Evolutionary conservation across 1,140 invertebrate species (phyloP), one percentile per base, ranked within the genome.

Genomic region (Panonychus citri): DNA sequence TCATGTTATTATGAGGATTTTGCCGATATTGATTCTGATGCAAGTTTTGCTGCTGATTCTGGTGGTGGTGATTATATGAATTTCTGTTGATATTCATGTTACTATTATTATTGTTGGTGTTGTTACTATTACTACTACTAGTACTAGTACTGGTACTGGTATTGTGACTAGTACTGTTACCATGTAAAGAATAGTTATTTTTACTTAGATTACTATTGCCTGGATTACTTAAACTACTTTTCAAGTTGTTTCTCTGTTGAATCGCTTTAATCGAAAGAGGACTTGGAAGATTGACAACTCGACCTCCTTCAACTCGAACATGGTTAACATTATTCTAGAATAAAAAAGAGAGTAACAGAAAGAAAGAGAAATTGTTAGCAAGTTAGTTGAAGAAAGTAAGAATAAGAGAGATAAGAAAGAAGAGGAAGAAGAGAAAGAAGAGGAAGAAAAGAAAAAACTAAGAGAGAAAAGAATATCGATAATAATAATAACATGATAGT

Each of bases 241-340:
- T 34, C 5, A 5, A 34, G 10, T 19, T 46, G 19, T 46, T 46
- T 27, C 28, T 25, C 26, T 25, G 24, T 51, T 51, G 49, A 27
- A 51, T 51, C 19, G 49, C 49, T 51, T 24, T 17, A 27, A 51
- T 51, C 24, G 49, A 51, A 8, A 51, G 25, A 28, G 49, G 24
- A n/a, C 49, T 51, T n/a, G 54, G 54, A 15, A 55, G 40, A 55
- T 55, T 55, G 27, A 55, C 40, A 55, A 55, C 54, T 43, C 54
- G 19, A 3, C 54, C 39, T 17, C 54, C 54, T 55, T 55, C 54
- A 55, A 55, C 34, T 42, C 54, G 39, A 26, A 55, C 40, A 42
- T 55, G 54, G 10, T 53, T 28, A 46, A 46, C 43, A 34, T 30
- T 53, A n/a, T 37, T 39, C 52, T 53, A 4, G 0, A 37, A 53